These are phyloP conservation scores for Hesperophylax magnus DNA, from an alignment of 1,140 invertebrate species.

Conservation along the genomic window DNA sequence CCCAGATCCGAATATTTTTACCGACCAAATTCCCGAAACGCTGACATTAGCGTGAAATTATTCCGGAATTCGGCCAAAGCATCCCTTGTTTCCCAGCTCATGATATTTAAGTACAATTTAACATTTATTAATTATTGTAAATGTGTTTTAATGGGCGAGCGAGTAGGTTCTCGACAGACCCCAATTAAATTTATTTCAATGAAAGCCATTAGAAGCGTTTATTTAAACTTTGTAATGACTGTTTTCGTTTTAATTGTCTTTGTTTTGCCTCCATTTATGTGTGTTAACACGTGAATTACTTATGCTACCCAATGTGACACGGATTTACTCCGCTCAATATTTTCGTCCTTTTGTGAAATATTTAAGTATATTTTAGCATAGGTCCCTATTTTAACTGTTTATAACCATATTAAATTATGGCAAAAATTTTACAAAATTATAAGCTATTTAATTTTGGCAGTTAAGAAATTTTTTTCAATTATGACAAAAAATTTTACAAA, in stretches of 20 bases:
- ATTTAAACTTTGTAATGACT: conserved; percentile 44
- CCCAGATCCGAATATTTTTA: too few species aligned
- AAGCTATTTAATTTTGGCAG: too few species aligned
- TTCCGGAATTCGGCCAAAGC: too few species aligned
- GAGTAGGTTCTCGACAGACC: conserved; percentile 11
- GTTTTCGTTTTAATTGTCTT: conserved; percentile 44
- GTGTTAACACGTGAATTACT: conserved; percentile 39
- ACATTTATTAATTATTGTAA: conserved; percentile 19
- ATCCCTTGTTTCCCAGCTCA: too few species aligned
- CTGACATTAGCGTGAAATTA: too few species aligned
- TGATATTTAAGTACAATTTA: not conserved
- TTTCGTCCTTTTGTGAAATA: not conserved
- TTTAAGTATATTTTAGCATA: not conserved
- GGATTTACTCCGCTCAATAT: not conserved
- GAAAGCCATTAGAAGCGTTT: conserved; percentile 31
- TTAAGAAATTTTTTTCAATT: too few species aligned
- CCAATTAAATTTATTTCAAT: conserved; percentile 42
- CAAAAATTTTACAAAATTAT: too few species aligned
- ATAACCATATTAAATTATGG: too few species aligned
- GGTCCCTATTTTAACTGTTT: too few species aligned
- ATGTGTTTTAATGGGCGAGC: conserved; percentile 21
- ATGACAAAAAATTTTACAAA: too few species aligned
- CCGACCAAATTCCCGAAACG: too few species aligned
- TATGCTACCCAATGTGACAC: conserved; percentile 13
- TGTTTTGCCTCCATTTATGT: conserved; percentile 35